Conservation (phyloP, 2,888 invertebrate species). For the Blastobasis adustella region DNA sequence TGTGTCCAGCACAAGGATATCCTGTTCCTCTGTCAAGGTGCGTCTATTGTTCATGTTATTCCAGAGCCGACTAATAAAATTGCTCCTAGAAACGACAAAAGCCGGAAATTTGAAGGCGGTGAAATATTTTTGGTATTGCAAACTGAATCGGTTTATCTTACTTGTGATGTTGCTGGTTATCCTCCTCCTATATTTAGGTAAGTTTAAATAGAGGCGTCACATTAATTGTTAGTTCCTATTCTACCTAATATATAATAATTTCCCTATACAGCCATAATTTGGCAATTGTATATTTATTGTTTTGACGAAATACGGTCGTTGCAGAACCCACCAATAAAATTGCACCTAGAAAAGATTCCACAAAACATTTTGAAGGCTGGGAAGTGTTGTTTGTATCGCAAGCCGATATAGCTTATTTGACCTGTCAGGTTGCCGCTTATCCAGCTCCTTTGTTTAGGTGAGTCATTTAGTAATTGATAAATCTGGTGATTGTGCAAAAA, state of each 20-base stretch:
- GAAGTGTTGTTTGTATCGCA: slow-evolving; percentile 73
- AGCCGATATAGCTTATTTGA: slow-evolving; percentile 73
- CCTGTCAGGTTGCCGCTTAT: slow-evolving; percentile 81
- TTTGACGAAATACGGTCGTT: slow-evolving; percentile 16
- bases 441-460: slow-evolving; percentile 83
- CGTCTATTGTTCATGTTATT: slow-evolving; percentile 43
- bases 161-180: slow-evolving; percentile 72
- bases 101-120: slow-evolving; percentile 50
- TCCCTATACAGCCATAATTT: too few species aligned
- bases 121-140: slow-evolving; percentile 56
- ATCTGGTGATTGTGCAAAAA: slow-evolving; percentile 68
- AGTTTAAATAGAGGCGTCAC: slow-evolving; percentile 15
- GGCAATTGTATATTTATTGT: too few species aligned
- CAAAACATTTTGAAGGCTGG: slow-evolving; percentile 78
- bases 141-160: slow-evolving; percentile 52
- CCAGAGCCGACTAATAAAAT: slow-evolving; percentile 82
- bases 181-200: slow-evolving; percentile 71
- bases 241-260: too few species aligned
- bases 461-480: slow-evolving; percentile 41
- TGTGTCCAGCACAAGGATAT: slow-evolving; percentile 72
- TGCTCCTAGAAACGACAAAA: slow-evolving; percentile 71
- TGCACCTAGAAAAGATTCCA: slow-evolving; percentile 72
- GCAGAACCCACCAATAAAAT: slow-evolving; percentile 77
- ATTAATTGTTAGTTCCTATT: neutral
- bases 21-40: slow-evolving; percentile 81